Base-by-base conservation (phyloP, 30 jellyfish, hydroid and myxozoan genomes). In the Aurelia sp. region DNA sequence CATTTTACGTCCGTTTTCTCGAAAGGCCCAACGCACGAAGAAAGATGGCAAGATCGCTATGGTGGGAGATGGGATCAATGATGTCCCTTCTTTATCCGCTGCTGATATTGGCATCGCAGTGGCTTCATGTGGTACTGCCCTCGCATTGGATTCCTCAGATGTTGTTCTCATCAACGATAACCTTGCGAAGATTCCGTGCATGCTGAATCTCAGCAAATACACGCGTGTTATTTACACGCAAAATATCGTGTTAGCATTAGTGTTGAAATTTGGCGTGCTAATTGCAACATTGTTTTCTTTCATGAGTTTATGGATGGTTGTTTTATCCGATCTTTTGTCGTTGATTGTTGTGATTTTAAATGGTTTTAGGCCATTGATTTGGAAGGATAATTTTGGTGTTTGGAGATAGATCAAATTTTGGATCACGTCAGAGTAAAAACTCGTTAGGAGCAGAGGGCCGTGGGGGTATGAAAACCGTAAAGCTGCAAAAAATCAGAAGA, bases 71-170 rank as follows among this genome's bases (percentile, higher is more conserved):
- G 97, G 97, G 12, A 58, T 90, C 0, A 90, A 90, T 48, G 97
- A 90, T 61, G 73, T 82, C 21, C 97, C 97, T 11, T 65, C 96
- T 3, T 51, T 90, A 33, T 87, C 92, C 13, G 87, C 91, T 23
- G 96, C 97, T 3, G 92, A 84, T 66, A 92, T 90, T 52, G 97
- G 97, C 16, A 90, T 90, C 19, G 95, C 97, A 23, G 87, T 90
- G 48, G 91, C 97, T 27, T 48, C 92, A 4, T 22, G 74, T 30
- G 97, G 86, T 21, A 60, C 96, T n/a, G 93, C 84, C n/a, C 73
- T 81, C 20, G 89, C 92, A n/a, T 41, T 89, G 41, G 75, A 90
- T 22, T 82, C 96, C 3, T 93, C 97, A 10, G 96, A 62, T 58
- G 82, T 90, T 3, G 71, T 79, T 33, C 66, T 82, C 40, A 90